Conservation (phyloP, 2,888 invertebrate species). For the Oscheius onirici region DNA sequence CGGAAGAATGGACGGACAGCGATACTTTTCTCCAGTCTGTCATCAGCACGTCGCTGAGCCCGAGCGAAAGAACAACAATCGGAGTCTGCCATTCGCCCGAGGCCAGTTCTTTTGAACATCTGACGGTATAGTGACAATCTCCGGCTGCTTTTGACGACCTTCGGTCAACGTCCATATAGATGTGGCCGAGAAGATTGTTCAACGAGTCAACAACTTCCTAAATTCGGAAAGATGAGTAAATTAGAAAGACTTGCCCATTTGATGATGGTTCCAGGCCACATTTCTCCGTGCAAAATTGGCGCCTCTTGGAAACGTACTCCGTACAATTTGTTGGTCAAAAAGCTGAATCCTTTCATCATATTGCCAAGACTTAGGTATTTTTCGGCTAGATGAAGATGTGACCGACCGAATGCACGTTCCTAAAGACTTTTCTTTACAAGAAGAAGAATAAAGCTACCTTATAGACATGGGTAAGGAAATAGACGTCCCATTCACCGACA, state of each 20-base stretch:
- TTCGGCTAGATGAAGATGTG: slow-evolving; percentile 11
- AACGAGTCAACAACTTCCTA: slow-evolving; percentile 81
- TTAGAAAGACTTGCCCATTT: slow-evolving; percentile 38
- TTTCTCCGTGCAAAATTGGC: slow-evolving; percentile 37
- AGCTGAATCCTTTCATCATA: slow-evolving; percentile 80
- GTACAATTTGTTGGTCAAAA: slow-evolving; percentile 84
- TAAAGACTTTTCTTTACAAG: background rate
- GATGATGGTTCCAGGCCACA: slow-evolving; percentile 42
- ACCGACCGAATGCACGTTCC: slow-evolving; percentile 28
- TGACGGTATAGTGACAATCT: slow-evolving; percentile 98
- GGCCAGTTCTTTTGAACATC: slow-evolving; percentile 82
- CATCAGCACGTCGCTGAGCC: slow-evolving; percentile 35
- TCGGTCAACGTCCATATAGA: slow-evolving; percentile 96
- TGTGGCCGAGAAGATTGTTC: slow-evolving; percentile 83
- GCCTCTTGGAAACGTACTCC: slow-evolving; percentile 83
- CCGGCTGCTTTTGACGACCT: slow-evolving; percentile 88
- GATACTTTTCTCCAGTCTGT: slow-evolving; percentile 36
- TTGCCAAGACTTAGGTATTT: slow-evolving; percentile 27
- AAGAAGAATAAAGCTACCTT: slow-evolving; percentile 34
- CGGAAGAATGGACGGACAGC: slow-evolving; percentile 80
- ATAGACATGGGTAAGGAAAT: slow-evolving; percentile 54
- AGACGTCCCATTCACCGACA: slow-evolving; percentile 57
- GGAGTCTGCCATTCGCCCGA: slow-evolving; percentile 60
- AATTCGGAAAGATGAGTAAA: background rate
- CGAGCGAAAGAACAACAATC: slow-evolving; percentile 68